Conservation (phyloP, 2,888 invertebrate species). For the Maniola hyperantus region DNA sequence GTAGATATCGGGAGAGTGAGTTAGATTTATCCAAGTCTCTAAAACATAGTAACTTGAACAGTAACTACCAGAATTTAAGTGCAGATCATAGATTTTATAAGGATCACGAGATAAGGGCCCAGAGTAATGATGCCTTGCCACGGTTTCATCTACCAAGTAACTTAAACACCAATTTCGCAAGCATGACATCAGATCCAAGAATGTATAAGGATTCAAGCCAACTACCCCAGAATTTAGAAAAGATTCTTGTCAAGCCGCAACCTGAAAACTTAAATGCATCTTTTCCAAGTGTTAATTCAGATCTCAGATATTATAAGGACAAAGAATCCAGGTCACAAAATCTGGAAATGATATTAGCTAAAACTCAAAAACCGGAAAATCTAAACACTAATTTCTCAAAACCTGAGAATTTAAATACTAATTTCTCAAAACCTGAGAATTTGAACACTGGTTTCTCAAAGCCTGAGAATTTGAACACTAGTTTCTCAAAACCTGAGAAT, state of each 20-base stretch:
- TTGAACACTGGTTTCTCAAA: constrained; percentile 12
- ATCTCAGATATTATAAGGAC: constrained; percentile 24
- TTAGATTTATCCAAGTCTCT: constrained; percentile 32
- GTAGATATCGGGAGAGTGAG: constrained; percentile 21
- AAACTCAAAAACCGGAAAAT: constrained; percentile 18
- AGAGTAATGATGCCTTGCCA: constrained; percentile 13
- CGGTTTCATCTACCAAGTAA: constrained; percentile 14
- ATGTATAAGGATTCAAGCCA: constrained; percentile 13
- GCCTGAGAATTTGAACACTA: background rate
- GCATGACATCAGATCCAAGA: constrained; percentile 3
- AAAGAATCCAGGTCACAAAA: constrained; percentile 19
- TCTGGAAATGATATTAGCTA: constrained; percentile 11
- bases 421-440: constrained; percentile 7
- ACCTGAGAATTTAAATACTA: constrained; percentile 2
- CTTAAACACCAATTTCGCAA: constrained; percentile 10
- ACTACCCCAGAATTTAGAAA: constrained; percentile 14
- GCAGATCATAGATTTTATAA: constrained; percentile 37
- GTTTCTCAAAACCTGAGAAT: constrained; percentile 1
- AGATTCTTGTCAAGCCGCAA: background rate
- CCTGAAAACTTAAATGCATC: constrained; percentile 15
- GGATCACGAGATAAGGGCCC: constrained; percentile 38
- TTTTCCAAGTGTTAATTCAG: constrained; percentile 15
- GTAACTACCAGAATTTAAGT: constrained; percentile 22
- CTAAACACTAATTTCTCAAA: constrained; percentile 7
- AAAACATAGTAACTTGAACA: constrained; percentile 28